Conservation (phyloP, 2,888 invertebrate genomes). For the Nomada fucata region DNA sequence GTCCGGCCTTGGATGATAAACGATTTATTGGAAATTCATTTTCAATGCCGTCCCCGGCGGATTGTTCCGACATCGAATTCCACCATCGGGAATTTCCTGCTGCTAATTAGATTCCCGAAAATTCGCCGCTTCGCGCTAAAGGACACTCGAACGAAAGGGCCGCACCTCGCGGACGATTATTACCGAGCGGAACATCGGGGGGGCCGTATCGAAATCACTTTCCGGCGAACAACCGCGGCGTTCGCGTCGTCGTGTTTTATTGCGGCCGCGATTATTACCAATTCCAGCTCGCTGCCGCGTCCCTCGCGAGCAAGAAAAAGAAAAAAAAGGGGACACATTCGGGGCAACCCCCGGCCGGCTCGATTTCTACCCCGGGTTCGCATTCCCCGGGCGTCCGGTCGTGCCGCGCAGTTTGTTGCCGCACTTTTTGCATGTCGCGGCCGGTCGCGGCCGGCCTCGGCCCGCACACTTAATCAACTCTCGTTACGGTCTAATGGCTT, state of each 20-base stretch:
- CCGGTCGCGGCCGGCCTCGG: constrained; percentile 47
- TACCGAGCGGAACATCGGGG: no score
- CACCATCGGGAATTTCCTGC: no score
- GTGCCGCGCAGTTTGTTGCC: constrained; percentile 17
- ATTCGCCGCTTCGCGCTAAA: no score
- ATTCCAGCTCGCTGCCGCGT: neutral
- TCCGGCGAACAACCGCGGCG: neutral
- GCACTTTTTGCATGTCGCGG: constrained; percentile 52
- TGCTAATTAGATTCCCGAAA: no score
- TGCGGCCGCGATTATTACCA: constrained; percentile 23
- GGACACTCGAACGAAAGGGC: no score
- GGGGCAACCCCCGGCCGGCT: neutral
- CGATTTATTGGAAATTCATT: no score
- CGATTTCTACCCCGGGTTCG: constrained; percentile 6
- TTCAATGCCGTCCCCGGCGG: no score
- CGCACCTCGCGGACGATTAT: no score
- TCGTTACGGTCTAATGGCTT: constrained; percentile 77
- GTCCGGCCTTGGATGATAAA: neutral
- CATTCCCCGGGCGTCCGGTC: neutral
- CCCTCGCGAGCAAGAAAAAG: neutral
- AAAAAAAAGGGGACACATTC: neutral
- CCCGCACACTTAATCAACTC: constrained; percentile 76
- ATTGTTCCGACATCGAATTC: no score
- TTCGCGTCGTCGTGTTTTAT: constrained; percentile 8
- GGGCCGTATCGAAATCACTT: constrained; percentile 15